These are phyloP conservation scores for Corydoras maculifer DNA, from an alignment of 2,113 vertebrate genomes.

Conservation along the genomic window DNA sequence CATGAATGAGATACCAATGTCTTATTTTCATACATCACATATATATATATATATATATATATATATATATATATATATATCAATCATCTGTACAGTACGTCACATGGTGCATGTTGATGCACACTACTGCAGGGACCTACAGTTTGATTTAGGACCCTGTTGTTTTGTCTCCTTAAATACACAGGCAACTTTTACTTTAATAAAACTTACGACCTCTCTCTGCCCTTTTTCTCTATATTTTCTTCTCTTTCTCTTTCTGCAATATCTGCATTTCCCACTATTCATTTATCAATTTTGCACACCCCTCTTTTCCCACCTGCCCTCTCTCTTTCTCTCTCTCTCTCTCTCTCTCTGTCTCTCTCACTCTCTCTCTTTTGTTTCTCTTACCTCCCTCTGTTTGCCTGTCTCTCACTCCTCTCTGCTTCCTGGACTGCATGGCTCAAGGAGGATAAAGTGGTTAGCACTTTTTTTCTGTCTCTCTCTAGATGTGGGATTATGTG, in stretches of 20 bases:
- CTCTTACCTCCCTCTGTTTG: conserved; percentile 34
- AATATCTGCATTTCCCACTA: conserved; percentile 14
- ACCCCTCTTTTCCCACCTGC: conserved; percentile 24
- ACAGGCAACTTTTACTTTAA: conserved; percentile 8
- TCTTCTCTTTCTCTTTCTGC: background rate
- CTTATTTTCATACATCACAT: background rate
- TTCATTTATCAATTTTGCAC: conserved; percentile 25
- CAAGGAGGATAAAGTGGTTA: conserved; percentile 99
- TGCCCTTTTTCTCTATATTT: conserved; percentile 9
- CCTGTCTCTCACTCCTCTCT: conserved; percentile 68
- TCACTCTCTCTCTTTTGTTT: conserved; percentile 54
- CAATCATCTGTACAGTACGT: background rate
- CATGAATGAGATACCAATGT: background rate
- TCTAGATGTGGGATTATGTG: conserved; percentile 33
- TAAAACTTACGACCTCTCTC: conserved; percentile 36
- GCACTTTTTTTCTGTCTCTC: conserved; percentile 71
- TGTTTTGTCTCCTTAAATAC: background rate
- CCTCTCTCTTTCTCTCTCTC: conserved; percentile 24
- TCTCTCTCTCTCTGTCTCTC: conserved; percentile 28
- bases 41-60: background rate
- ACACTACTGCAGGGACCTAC: background rate
- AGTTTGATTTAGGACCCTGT: conserved; percentile 11
- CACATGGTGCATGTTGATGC: background rate
- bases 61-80: background rate
- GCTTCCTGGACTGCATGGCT: conserved; percentile 94